Evolutionary conservation across 2,888 invertebrate species (phyloP).

Genomic region (Mesorhabditis sp.): DNA sequence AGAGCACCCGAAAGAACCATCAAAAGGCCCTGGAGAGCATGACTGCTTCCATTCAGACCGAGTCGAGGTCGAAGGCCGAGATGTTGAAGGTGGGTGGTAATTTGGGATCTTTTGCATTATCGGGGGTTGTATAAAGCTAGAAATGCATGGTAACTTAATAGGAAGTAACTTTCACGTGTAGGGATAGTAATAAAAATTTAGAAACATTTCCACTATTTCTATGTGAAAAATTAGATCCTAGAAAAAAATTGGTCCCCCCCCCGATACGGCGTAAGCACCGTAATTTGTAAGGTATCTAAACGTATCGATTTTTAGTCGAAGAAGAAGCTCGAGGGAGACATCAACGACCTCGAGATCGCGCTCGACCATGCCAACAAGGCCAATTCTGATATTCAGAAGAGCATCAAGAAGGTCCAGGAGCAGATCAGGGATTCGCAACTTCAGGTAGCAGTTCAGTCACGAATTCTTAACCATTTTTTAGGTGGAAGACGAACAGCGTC

Average conservation of each 20-base stretch:
- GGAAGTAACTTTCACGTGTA: no score
- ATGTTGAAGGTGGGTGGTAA: conserved; percentile 74
- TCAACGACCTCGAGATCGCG: conserved; percentile 97
- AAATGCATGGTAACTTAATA: no score
- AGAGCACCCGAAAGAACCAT: conserved; percentile 95
- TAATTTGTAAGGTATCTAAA: conserved; percentile 67
- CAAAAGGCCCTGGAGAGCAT: conserved; percentile 98
- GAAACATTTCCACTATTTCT: no score
- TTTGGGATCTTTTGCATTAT: no score
- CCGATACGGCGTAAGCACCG: no score
- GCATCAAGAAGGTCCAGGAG: conserved; percentile 73
- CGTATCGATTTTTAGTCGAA: conserved; percentile 74
- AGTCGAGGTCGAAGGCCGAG: conserved; percentile 99
- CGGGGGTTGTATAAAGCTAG: no score
- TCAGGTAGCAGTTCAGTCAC: conserved; percentile 12
- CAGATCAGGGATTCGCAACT: conserved; percentile 72
- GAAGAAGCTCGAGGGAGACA: conserved; percentile 99
- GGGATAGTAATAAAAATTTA: no score
- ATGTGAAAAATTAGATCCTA: no score
- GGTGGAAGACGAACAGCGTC: conserved; percentile 93
- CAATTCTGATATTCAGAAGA: conserved; percentile 62
- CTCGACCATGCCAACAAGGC: conserved; percentile 94
- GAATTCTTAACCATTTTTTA: no score
- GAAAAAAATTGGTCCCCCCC: no score
- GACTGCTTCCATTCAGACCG: conserved; percentile 92